Conservation (phyloP, 2,888 invertebrate genomes). For the Drosophila quinaria region DNA sequence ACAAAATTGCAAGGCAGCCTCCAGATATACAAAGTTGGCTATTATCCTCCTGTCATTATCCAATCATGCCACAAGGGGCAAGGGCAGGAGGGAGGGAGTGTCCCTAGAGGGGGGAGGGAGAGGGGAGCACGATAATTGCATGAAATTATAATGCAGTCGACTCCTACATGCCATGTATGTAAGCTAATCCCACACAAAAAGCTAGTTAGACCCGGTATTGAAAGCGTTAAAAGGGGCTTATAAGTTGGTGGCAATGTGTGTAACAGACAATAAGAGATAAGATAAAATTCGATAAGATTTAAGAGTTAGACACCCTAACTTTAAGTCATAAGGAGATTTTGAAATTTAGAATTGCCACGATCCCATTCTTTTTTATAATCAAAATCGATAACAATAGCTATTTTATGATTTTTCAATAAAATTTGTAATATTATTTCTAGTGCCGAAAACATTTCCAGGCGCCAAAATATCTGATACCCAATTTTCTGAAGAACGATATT, state of each 20-base stretch:
- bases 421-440: too few species aligned
- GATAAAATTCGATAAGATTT: too few species aligned
- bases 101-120: slow-evolving; percentile 20
- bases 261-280: too few species aligned
- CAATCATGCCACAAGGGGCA: slow-evolving; percentile 45
- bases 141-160: slow-evolving; percentile 77
- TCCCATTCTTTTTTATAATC: too few species aligned
- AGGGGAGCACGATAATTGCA: slow-evolving; percentile 67
- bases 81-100: not conserved
- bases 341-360: too few species aligned
- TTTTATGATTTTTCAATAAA: too few species aligned
- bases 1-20: slow-evolving; percentile 66
- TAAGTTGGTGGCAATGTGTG: not conserved
- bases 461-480: too few species aligned
- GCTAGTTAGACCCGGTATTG: not conserved
- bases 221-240: not conserved
- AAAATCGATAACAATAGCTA: too few species aligned
- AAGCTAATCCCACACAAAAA: slow-evolving; percentile 33
- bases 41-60: slow-evolving; percentile 55
- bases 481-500: too few species aligned
- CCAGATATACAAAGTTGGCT: slow-evolving; percentile 6
- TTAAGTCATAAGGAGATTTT: too few species aligned
- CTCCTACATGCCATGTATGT: slow-evolving; percentile 2
- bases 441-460: too few species aligned
- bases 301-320: too few species aligned